Conservation (phyloP, 2,113 vertebrate genomes). For the Hydropotes inermis region DNA sequence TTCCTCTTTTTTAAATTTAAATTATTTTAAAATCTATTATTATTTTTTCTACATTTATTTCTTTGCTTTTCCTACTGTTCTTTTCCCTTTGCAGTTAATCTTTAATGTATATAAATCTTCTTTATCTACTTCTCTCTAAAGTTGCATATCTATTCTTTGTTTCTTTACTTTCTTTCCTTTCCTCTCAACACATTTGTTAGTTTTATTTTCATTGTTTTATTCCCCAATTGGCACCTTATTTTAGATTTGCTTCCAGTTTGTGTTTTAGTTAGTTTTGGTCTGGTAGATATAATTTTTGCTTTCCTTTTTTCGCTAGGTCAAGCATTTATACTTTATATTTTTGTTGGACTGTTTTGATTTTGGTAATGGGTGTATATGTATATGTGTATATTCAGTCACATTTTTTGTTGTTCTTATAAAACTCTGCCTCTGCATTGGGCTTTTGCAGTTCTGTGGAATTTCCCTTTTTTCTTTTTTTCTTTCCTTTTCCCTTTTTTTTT, state of each 20-base stretch:
- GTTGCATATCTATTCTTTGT: neutral
- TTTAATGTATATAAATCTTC: neutral
- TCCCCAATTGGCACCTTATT: neutral
- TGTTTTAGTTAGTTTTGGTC: neutral
- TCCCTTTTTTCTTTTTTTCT: neutral
- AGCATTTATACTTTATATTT: neutral
- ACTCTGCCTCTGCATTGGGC: neutral
- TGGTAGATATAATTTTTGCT: neutral
- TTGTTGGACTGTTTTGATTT: neutral
- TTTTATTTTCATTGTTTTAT: neutral
- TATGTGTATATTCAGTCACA: neutral
- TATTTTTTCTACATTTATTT: neutral
- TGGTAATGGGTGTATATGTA: neutral
- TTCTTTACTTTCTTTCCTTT: neutral
- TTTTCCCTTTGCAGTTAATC: neutral
- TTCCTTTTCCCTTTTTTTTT: neutral
- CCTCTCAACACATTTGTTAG: neutral
- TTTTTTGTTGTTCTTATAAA: neutral
- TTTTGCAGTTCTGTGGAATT: neutral
- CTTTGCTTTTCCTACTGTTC: neutral
- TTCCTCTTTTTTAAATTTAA: neutral
- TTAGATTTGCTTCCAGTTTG: neutral
- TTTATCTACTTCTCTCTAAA: neutral
- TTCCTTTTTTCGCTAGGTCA: neutral
- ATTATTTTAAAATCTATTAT: neutral